A percentile compares a stretch with the other conserved stretches of the same genome.
These are phyloP conservation scores for Drosophila melanogaster DNA, from an alignment of 1,140 invertebrate species.

Conservation along the genomic window DNA sequence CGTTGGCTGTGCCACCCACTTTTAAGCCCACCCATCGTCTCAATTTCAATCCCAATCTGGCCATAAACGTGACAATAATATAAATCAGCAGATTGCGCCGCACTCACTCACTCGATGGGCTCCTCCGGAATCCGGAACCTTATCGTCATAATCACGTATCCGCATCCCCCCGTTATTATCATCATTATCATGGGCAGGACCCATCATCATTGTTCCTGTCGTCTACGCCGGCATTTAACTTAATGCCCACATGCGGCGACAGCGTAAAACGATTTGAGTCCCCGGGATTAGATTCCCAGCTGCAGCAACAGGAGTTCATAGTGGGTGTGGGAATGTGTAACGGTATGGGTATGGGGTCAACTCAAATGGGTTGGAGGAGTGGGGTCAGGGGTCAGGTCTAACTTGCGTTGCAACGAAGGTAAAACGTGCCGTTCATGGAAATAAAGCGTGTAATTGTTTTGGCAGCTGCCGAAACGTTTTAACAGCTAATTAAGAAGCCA, in stretches of 20 bases:
- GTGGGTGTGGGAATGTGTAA: background rate
- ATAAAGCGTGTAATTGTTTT: slow-evolving; percentile 71
- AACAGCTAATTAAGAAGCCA: slow-evolving; percentile 64
- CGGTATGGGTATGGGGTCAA: background rate
- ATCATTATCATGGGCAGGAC: slow-evolving; percentile 16
- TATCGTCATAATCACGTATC: slow-evolving; percentile 42
- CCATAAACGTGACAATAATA: slow-evolving; percentile 78
- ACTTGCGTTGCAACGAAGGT: slow-evolving; percentile 24
- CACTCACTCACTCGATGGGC: slow-evolving; percentile 24
- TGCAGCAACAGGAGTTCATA: slow-evolving; percentile 20
- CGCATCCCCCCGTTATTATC: slow-evolving; percentile 6
- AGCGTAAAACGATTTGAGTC: slow-evolving; percentile 68
- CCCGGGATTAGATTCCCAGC: slow-evolving; percentile 51
- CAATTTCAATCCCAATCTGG: slow-evolving; percentile 69
- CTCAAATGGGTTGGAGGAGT: too few species aligned
- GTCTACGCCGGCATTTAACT: slow-evolving; percentile 64
- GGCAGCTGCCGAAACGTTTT: slow-evolving; percentile 64
- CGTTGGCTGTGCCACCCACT: slow-evolving; percentile 14
- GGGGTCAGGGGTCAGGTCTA: slow-evolving; percentile 3
- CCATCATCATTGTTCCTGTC: slow-evolving; percentile 43
- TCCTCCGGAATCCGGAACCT: slow-evolving; percentile 13
- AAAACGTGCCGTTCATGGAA: slow-evolving; percentile 59
- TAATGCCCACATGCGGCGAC: slow-evolving; percentile 71
- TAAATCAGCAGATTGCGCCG: slow-evolving; percentile 67
- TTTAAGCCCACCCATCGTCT: slow-evolving; percentile 17